These are phyloP conservation scores for Lacanobia wlatinum DNA, from an alignment of 2,888 invertebrate genomes.

Conservation along the genomic window DNA sequence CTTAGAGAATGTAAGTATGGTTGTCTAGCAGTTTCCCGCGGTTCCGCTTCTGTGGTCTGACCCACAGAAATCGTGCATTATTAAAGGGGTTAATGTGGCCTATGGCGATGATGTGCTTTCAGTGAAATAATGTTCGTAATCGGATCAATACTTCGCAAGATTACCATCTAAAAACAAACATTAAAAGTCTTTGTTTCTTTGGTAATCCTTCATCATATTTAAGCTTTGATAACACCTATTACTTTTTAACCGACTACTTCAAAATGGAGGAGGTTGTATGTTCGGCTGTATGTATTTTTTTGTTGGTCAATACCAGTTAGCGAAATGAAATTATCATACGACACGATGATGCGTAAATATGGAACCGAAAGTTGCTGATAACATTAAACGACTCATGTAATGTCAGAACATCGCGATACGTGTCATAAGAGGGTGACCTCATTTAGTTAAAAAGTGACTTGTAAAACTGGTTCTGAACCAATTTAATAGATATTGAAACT, in stretches of 20 bases:
- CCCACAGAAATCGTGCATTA: not conserved
- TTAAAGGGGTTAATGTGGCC: not conserved
- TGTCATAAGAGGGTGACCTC: not conserved
- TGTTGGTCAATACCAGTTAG: not conserved
- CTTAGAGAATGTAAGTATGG: constrained; percentile 92
- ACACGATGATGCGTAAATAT: not conserved
- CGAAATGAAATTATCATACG: not conserved
- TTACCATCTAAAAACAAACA: not conserved
- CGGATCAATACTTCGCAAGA: not conserved
- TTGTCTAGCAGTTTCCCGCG: not conserved
- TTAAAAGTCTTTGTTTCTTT: no score
- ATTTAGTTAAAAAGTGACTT: not conserved
- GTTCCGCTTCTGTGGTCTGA: no score
- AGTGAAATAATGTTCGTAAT: not conserved
- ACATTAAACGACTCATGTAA: not conserved
- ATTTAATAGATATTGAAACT: not conserved
- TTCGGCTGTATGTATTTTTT: no score
- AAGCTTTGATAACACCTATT: not conserved
- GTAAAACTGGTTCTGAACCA: not conserved
- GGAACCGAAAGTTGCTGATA: not conserved
- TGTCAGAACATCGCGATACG: not conserved
- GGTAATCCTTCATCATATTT: not conserved
- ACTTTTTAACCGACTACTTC: no score
- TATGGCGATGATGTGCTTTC: no score
- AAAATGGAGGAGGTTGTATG: no score